Base-by-base conservation (phyloP, 2,888 invertebrate genomes). In the Caenorhabditis afra region DNA sequence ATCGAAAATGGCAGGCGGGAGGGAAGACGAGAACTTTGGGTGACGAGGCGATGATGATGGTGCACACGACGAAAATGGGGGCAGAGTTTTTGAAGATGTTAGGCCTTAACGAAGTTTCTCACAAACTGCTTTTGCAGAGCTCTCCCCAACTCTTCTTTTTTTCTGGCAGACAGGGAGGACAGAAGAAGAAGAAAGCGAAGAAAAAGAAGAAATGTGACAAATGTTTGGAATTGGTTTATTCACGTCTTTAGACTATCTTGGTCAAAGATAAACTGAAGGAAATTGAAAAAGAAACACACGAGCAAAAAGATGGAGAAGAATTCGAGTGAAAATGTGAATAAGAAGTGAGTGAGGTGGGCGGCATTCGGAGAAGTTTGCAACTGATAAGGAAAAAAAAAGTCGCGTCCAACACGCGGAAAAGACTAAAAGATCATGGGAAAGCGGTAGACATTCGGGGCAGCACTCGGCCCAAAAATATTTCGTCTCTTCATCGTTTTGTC, bases 151-250 rank as follows among this genome's bases (percentile, higher is more conserved):
- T 62, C 23, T 71, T 50, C 58, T 53, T 57, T 37, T 37, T 7
- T 29, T 29, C 29, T 29, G 7, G 7, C 3, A 29, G 29, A 29
- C 3, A 7, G 7, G 7, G 29, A 29, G 35, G 22, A 45, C n/a
- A 52, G 55, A 29, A 29, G 50, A 39, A 64, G 45, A 18, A 41
- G 23, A 35, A 62, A 16, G 22, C 16, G 66, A 22, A 58, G 57
- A 57, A 23, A 45, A 29, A 47, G 14, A 11, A 58, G 65, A 66
- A 66, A 74, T 74, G 74, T 74, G 74, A 74, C 74, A 74, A 66
- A 73, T 73, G 64, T 73, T 73, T 65, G 73, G 58, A 66, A 66
- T 59, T 66, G 53, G 65, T 74, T 74, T 66, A 65, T 74, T 74
- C 61, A 75, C 61, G 59, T 73, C 73, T 44, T 64, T 65, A 49